Evolutionary conservation across 1,140 invertebrate genomes (phyloP).

Genomic region (Brachionus plicatilis): DNA sequence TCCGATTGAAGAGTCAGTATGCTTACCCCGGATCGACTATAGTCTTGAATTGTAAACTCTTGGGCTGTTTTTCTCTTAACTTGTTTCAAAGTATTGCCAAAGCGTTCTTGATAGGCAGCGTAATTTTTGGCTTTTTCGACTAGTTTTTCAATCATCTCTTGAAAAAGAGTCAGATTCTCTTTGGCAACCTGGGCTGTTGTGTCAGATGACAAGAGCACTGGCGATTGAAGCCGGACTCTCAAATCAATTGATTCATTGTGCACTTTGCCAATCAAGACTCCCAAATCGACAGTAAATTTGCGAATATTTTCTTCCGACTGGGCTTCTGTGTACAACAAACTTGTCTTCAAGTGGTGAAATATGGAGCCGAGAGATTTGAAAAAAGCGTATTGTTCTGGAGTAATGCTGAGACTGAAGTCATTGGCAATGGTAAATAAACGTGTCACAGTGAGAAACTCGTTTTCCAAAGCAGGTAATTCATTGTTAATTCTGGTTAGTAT

Average conservation of each 20-base stretch:
- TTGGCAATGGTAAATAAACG: constrained; percentile 53
- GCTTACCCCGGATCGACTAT: constrained; percentile 46
- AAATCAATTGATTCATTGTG: constrained; percentile 48
- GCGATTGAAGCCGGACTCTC: constrained; percentile 49
- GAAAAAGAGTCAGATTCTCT: constrained; percentile 45
- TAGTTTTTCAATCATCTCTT: constrained; percentile 47
- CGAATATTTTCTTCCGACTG: constrained; percentile 56
- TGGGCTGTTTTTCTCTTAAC: background rate
- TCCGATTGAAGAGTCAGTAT: constrained; percentile 51
- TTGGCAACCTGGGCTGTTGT: constrained; percentile 49
- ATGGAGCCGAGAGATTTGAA: constrained; percentile 53
- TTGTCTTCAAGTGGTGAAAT: constrained; percentile 54
- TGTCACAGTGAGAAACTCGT: constrained; percentile 48
- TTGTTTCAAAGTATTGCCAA: constrained; percentile 45
- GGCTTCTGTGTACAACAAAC: constrained; percentile 54
- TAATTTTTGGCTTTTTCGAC: constrained; percentile 50
- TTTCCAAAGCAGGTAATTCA: constrained; percentile 52
- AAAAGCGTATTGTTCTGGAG: constrained; percentile 52
- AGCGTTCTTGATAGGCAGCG: constrained; percentile 53
- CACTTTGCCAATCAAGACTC: constrained; percentile 49
- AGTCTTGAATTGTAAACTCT: constrained; percentile 47
- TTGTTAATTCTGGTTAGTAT: constrained; percentile 51
- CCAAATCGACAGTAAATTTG: constrained; percentile 52
- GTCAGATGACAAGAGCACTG: constrained; percentile 49
- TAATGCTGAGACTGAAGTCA: constrained; percentile 48